A percentile compares a stretch with the other conserved stretches of the same genome.
Evolutionary conservation across 1,140 invertebrate species (phyloP).

Genomic region (Hyles vespertilio): DNA sequence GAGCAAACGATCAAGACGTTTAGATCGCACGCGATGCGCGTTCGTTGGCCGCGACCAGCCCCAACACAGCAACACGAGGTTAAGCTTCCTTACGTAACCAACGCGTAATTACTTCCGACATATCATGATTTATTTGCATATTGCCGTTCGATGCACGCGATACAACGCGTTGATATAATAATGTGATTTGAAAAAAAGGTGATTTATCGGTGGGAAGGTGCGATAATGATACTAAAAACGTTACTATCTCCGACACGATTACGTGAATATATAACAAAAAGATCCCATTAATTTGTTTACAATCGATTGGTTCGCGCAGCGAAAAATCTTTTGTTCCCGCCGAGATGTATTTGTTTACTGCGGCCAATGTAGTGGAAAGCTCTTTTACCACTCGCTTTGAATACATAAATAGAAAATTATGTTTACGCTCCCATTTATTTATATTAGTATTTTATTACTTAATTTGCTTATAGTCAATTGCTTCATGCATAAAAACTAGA

Average conservation of each 20-base stretch:
- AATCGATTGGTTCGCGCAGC: too few species aligned
- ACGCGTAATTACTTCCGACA: constrained; percentile 37
- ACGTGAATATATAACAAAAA: not conserved
- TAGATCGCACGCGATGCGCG: constrained; percentile 27
- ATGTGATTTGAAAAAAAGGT: constrained; percentile 2
- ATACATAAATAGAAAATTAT: too few species aligned
- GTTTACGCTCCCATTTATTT: too few species aligned
- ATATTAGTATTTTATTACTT: too few species aligned
- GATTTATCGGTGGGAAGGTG: not conserved
- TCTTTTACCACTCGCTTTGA: too few species aligned
- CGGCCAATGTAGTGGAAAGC: too few species aligned
- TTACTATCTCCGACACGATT: not conserved
- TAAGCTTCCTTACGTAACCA: constrained; percentile 36
- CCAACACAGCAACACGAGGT: constrained; percentile 44
- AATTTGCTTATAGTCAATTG: too few species aligned
- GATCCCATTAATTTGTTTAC: not conserved
- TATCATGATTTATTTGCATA: constrained; percentile 33
- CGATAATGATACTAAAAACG: constrained; percentile 4
- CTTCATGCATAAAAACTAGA: too few species aligned
- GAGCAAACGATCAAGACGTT: constrained; percentile 23
- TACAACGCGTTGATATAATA: not conserved
- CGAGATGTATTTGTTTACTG: too few species aligned
- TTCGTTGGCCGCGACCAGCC: constrained; percentile 53
- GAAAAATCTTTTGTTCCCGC: too few species aligned
- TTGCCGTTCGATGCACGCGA: constrained; percentile 4